Base-by-base conservation (phyloP, 1,140 invertebrate genomes). In the Pseudomyrmex pallidus region DNA sequence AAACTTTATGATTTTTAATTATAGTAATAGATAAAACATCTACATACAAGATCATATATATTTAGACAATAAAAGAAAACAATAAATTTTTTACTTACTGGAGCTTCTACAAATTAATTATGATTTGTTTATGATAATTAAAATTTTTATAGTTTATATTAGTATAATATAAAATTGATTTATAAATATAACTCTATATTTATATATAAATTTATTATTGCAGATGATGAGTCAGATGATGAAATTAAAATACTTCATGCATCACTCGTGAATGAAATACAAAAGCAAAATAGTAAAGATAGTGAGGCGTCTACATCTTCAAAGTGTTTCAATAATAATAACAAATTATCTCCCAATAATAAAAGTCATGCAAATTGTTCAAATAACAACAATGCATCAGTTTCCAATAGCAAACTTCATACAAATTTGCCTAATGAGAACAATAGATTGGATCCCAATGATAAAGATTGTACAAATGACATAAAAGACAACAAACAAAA, bases 191-290 rank as follows among this genome's bases (percentile, higher is more conserved):
- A 15, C 0, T n/a, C 1, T 22, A 22, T 22, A 22, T 22, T 22
- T 22, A 22, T 22, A 3, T 22, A 22, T 22, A 3, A 9, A 59
- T 35, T 2, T 70, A 7, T 15, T 8, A 56, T 2, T 64, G 7
- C 9, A 22, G 15, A 48, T 68, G 17, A 57, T 13, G 20, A 50
- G 8, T n/a, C 64, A 57, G 82, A 88, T 0, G 82, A 86, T 59
- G 82, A 86, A n/a, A 78, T 90, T 35, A 44, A 89, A 84, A 85
- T 90, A 66, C 22, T 90, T 68, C 68, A 88, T 12, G 7, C 62
- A 61, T 76, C 56, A 15, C 13, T 59, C 7, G 64, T n/a, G 12
- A 56, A 63, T 13, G 64, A 17, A 15, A 1, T 13, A 22, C 20
- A 10, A 7, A 20, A 52, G 3, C 15, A n/a, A 20, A 35, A 9